These are phyloP conservation scores for Chaetops frenatus DNA, from an alignment of 2,113 vertebrate species.

Conservation along the genomic window DNA sequence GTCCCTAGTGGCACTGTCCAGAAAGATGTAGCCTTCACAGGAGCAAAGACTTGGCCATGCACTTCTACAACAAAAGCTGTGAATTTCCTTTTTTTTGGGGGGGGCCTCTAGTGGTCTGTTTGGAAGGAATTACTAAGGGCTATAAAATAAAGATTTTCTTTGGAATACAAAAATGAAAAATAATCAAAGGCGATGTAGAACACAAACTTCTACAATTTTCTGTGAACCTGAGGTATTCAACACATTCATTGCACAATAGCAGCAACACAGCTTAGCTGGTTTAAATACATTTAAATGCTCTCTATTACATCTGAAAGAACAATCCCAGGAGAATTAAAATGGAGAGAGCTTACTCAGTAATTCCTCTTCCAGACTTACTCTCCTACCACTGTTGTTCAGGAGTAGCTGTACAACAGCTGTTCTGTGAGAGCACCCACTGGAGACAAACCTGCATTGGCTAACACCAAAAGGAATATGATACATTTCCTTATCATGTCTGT, in stretches of 20 bases:
- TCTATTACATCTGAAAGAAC: background rate
- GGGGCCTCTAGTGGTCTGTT: background rate
- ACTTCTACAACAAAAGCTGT: background rate
- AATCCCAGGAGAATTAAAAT: background rate
- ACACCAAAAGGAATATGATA: background rate
- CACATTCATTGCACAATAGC: background rate
- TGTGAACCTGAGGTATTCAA: background rate
- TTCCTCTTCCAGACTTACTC: background rate
- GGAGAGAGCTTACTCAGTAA: background rate
- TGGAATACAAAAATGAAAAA: background rate
- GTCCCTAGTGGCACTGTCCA: background rate
- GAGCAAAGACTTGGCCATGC: background rate
- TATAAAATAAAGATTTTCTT: background rate
- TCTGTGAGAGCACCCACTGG: background rate
- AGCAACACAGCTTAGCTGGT: background rate
- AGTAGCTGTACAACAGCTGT: background rate
- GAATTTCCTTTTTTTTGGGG: background rate
- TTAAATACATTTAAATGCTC: background rate
- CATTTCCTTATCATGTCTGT: background rate
- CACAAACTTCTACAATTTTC: background rate
- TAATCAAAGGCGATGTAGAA: background rate
- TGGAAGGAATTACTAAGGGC: background rate
- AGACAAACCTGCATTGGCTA: background rate
- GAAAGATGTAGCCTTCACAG: background rate
- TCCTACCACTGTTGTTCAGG: background rate